A percentile compares a stretch with the other conserved stretches of the same genome.
Evolutionary conservation across 1,140 invertebrate genomes (phyloP).

Genomic region (honey bee (Apis mellifera)): Amel_HAv3.1 CM009931.2:10772001-10772500

Average conservation of each 20-base stretch:
- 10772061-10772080: slow-evolving; percentile 27
- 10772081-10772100: slow-evolving; percentile 53
- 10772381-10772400: slow-evolving; percentile 47
- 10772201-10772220: slow-evolving; percentile 43
- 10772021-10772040: neutral
- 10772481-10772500: slow-evolving; percentile 62
- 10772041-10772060: neutral
- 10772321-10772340: slow-evolving; percentile 35
- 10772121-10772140: slow-evolving; percentile 47
- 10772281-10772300: slow-evolving; percentile 53
- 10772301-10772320: slow-evolving; percentile 61
- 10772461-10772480: slow-evolving; percentile 27
- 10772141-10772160: slow-evolving; percentile 51
- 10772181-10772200: slow-evolving; percentile 61
- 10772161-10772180: slow-evolving; percentile 62
- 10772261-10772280: slow-evolving; percentile 35
- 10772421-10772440: neutral
- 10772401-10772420: slow-evolving; percentile 60
- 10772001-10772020: neutral
- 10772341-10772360: slow-evolving; percentile 38
- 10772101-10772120: slow-evolving; percentile 52
- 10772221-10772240: slow-evolving; percentile 37
- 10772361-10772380: slow-evolving; percentile 47
- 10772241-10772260: slow-evolving; percentile 35
- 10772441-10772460: slow-evolving; percentile 13